Evolutionary conservation across 2,797 vertebrate species (phyloP).

Genomic region (Graptemys geographica): DNA sequence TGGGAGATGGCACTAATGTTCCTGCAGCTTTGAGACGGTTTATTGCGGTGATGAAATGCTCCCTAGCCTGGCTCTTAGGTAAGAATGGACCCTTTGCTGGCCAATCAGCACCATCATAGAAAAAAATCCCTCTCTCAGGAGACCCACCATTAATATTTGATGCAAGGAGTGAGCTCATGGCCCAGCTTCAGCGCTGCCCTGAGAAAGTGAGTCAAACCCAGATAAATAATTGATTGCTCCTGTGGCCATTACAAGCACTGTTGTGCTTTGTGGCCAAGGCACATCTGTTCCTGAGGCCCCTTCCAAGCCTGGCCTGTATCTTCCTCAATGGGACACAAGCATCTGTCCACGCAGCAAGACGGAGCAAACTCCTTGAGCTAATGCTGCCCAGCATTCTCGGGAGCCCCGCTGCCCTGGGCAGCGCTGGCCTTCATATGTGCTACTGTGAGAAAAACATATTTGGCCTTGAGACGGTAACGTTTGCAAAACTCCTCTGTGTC

Average conservation of each 20-base stretch:
- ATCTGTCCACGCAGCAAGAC: not conserved
- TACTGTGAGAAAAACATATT: not conserved
- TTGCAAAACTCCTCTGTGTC: not conserved
- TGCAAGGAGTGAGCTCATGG: conserved; percentile 28
- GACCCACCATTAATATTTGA: conserved; percentile 22
- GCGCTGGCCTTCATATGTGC: not conserved
- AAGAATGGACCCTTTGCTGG: conserved; percentile 16
- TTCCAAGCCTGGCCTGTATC: not conserved
- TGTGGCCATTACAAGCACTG: not conserved
- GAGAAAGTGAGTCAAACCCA: not conserved
- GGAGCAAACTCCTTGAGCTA: not conserved
- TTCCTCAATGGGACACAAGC: not conserved
- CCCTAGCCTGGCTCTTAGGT: not conserved
- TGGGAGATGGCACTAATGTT: not conserved
- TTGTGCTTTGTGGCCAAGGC: not conserved
- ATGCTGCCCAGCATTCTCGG: not conserved
- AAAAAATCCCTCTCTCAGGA: not conserved
- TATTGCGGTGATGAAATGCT: not conserved
- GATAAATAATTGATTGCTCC: not conserved
- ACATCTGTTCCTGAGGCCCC: not conserved
- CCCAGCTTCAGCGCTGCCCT: not conserved
- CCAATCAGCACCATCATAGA: conserved; percentile 10
- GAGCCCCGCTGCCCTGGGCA: not conserved
- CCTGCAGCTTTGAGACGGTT: not conserved
- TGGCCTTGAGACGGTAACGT: not conserved